A percentile compares a stretch with the other conserved stretches of the same genome.
phyloP scores from a whole-genome alignment of 1,140 invertebrate genomes.

The Halictus rubicundus region DNA sequence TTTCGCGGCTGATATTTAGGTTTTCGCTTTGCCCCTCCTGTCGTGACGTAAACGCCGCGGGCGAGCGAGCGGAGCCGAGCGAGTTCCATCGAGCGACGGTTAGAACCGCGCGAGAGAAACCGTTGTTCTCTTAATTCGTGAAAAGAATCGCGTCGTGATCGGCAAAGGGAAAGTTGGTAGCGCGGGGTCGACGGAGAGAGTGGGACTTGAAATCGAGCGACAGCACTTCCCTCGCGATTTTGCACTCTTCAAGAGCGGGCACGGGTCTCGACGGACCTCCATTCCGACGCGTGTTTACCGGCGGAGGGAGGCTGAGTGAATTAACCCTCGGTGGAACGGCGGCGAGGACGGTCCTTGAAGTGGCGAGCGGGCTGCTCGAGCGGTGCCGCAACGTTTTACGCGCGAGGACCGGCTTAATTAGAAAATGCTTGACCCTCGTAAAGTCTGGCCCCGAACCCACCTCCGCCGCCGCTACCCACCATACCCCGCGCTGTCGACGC shows the following conservation, averaged over 20 bases:
- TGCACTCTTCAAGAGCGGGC: not conserved
- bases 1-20: slow-evolving; percentile 6
- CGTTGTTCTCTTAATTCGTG: too few species aligned
- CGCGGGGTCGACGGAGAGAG: not conserved
- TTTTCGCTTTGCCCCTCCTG: not conserved
- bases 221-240: slow-evolving; percentile 27
- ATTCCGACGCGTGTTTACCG: slow-evolving; percentile 54
- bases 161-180: not conserved
- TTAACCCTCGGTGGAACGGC: slow-evolving; percentile 36
- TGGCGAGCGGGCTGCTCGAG: slow-evolving; percentile 42
- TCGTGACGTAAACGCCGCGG: not conserved
- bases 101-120: too few species aligned
- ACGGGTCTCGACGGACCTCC: slow-evolving; percentile 24
- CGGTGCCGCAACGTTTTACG: slow-evolving; percentile 67
- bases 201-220: slow-evolving; percentile 7
- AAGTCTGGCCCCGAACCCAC: slow-evolving; percentile 27
- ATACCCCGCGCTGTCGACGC: slow-evolving; percentile 28
- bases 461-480: slow-evolving; percentile 31
- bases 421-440: slow-evolving; percentile 72
- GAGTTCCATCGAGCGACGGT: too few species aligned
- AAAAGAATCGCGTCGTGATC: too few species aligned
- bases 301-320: slow-evolving; percentile 41
- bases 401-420: slow-evolving; percentile 67
- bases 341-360: slow-evolving; percentile 32
- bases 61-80: not conserved